These are phyloP conservation scores for Cheiracanthium punctorium DNA, from an alignment of 2,888 invertebrate genomes.

Conservation along the genomic window DNA sequence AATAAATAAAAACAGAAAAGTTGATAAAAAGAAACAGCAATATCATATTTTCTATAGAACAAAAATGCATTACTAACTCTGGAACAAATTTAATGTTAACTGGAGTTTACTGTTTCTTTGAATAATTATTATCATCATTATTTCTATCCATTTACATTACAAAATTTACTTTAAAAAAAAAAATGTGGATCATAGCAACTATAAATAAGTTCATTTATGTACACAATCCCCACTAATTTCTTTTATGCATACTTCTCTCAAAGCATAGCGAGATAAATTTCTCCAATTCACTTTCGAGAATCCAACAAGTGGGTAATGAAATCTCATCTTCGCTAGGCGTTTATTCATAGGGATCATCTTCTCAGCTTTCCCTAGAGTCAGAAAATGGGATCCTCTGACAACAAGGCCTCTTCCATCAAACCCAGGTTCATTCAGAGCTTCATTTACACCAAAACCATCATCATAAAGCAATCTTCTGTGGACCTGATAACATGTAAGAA, in stretches of 20 bases:
- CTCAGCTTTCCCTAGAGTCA: constrained; percentile 54
- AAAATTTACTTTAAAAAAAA: too few relatives aligned
- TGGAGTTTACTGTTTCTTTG: too few relatives aligned
- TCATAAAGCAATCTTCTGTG: constrained; percentile 90
- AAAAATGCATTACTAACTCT: too few relatives aligned
- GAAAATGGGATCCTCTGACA: constrained; percentile 80
- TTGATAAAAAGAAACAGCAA: too few relatives aligned
- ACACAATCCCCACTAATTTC: too few relatives aligned
- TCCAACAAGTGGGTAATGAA: constrained; percentile 61
- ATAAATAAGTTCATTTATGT: too few relatives aligned
- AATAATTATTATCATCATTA: too few relatives aligned
- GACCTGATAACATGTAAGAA: constrained; percentile 80
- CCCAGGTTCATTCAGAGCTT: constrained; percentile 88
- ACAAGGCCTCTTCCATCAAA: constrained; percentile 83
- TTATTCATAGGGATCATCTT: constrained; percentile 42
- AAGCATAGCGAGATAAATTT: constrained; percentile 33
- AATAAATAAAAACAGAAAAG: too few relatives aligned
- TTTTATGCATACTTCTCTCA: constrained; percentile 53
- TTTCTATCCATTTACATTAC: too few relatives aligned
- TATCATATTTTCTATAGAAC: too few relatives aligned
- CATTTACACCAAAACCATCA: constrained; percentile 94
- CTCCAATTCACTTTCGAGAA: constrained; percentile 46
- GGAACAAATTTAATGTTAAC: too few relatives aligned
- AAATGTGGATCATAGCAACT: too few relatives aligned
- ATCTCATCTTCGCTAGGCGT: constrained; percentile 45